Evolutionary conservation across 2,888 invertebrate species (phyloP).

Genomic region (Pollenia griseotomentosa): DNA sequence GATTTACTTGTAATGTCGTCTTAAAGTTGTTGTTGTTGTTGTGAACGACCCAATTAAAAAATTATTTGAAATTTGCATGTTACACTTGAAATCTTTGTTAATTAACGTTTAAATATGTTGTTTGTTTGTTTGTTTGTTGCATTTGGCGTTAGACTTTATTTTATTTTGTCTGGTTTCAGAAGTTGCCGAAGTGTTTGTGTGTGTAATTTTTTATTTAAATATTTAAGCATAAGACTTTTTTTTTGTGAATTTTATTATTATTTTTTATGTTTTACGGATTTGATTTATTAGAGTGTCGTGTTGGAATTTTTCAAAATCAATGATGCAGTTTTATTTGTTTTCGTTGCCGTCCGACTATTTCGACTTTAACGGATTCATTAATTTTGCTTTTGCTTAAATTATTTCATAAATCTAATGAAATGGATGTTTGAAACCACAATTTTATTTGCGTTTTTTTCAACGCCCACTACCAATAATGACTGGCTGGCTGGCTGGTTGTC

Average conservation of each 20-base stretch:
- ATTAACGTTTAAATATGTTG: conserved; percentile 63
- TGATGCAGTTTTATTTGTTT: conserved; percentile 45
- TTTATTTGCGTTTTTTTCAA: conserved; percentile 20
- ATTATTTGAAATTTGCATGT: conserved; percentile 70
- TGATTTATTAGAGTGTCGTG: conserved; percentile 57
- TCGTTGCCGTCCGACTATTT: conserved; percentile 1
- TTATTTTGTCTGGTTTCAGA: conserved; percentile 17
- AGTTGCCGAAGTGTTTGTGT: conserved; percentile 14
- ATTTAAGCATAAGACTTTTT: neutral
- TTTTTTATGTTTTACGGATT: conserved; percentile 13
- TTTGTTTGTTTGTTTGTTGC: conserved; percentile 22
- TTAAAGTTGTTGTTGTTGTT: conserved; percentile 13
- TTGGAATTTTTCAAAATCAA: conserved; percentile 52
- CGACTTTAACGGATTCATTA: conserved; percentile 26
- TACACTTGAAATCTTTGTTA: conserved; percentile 72
- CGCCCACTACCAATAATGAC: conserved; percentile 40
- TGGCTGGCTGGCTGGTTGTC: neutral
- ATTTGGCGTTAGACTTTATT: conserved; percentile 47
- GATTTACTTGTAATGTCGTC: conserved; percentile 31
- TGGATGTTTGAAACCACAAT: conserved; percentile 10
- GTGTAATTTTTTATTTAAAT: conserved; percentile 8
- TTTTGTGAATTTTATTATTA: conserved; percentile 10
- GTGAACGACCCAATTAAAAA: conserved; percentile 70
- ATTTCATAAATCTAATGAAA: conserved; percentile 52
- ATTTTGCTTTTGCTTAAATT: conserved; percentile 40